Evolutionary conservation across 2,113 vertebrate genomes (phyloP), one percentile per base, ranked within the genome.

Genomic region (Polyodon spathula): DNA sequence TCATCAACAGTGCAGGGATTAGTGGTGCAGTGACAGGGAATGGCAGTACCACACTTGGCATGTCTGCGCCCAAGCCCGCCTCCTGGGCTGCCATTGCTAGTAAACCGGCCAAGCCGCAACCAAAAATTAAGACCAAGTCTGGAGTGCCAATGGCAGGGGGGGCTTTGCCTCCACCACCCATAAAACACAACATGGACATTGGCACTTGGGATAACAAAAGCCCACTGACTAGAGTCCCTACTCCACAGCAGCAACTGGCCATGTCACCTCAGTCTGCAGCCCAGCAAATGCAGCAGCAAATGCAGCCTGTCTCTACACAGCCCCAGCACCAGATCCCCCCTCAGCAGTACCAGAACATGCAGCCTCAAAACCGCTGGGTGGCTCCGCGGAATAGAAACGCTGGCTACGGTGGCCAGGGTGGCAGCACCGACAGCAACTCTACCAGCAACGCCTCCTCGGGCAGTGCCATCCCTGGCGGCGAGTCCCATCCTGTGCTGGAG

Each of bases 171-270:
- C 94, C 93, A 0, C 92, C 93, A 0, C 92, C 94, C 38, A 95
- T 97, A 73, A 97, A 97, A 79, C 94, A 97, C 81, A 93, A 97
- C 68, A 93, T 97, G 93, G 94, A 97, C 86, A 95, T 97, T 59
- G 93, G 94, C 71, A 97, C 94, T 61, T 97, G 94, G 94, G 94
- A 97, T 58, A 93, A 92, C 71, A 94, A 97, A 67, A 92, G 93
- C 63, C 91, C 92, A 6, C 79, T 88, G 74, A 81, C 84, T 50
- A 95, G 93, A 81, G 89, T 90, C 67, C 82, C 86, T 0, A 83
- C 87, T 4, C 84, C 88, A n/a, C 46, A 50, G 46, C 46, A 50
- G 46, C 58, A 65, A 11, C 88, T 80, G 56, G 71, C 71, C 6
- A 77, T 78, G 5, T 76, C 79, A 58, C 81, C 87, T 66, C 85